Conservation (phyloP, 2,888 invertebrate genomes). For the Dysmachus trigonus region DNA sequence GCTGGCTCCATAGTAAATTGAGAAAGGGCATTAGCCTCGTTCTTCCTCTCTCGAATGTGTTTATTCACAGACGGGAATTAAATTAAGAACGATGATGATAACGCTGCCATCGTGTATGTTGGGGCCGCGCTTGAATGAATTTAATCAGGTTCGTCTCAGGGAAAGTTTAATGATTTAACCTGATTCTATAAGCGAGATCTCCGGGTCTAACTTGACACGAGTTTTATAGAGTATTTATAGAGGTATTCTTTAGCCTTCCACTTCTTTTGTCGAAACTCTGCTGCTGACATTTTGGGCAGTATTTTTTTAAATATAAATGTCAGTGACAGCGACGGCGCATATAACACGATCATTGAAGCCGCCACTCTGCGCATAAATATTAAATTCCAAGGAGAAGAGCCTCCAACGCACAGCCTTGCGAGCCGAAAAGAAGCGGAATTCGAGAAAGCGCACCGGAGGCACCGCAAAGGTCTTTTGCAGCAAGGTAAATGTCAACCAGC, state of each 20-base stretch:
- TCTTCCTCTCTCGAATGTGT: neutral
- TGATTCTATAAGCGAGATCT: neutral
- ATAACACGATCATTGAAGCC: slow-evolving; percentile 1
- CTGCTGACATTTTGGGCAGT: slow-evolving; percentile 10
- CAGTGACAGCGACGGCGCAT: neutral
- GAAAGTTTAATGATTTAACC: neutral
- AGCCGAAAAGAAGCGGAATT: slow-evolving; percentile 24
- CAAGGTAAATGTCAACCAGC: slow-evolving; percentile 33
- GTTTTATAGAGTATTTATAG: no score
- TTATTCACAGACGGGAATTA: slow-evolving; percentile 24
- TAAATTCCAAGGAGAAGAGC: slow-evolving; percentile 30
- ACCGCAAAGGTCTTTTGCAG: slow-evolving; percentile 5
- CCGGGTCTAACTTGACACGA: neutral
- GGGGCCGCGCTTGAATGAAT: neutral
- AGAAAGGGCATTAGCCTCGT: slow-evolving; percentile 13
- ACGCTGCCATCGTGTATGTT: neutral
- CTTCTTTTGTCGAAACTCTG: slow-evolving; percentile 8
- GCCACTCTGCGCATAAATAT: neutral
- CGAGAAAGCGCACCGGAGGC: neutral
- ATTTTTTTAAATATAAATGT: neutral
- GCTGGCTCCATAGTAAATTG: slow-evolving; percentile 7
- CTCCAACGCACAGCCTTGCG: slow-evolving; percentile 21
- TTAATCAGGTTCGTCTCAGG: neutral
- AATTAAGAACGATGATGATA: slow-evolving; percentile 3
- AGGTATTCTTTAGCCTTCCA: slow-evolving; percentile 9